Evolutionary conservation across 2,113 vertebrate genomes (phyloP).

Genomic region (Pollimyrus isidori): DNA sequence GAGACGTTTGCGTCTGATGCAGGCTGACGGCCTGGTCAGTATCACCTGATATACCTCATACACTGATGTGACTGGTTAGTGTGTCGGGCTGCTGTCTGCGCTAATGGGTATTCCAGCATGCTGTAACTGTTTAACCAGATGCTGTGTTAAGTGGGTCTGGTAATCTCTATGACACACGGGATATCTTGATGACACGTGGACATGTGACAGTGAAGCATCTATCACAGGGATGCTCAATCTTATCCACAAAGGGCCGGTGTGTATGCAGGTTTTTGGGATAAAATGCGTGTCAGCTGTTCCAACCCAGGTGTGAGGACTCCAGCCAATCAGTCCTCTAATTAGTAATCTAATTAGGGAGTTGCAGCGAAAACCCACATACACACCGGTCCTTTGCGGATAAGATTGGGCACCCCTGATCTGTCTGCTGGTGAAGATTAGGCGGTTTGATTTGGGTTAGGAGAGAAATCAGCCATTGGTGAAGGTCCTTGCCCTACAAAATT

Average conservation of each 20-base stretch:
- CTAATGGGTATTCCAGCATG: neutral
- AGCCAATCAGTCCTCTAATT: too few relatives aligned
- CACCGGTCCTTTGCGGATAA: too few relatives aligned
- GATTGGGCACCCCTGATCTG: neutral
- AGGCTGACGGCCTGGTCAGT: slow-evolving; percentile 24
- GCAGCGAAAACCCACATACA: too few relatives aligned
- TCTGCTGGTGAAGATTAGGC: neutral
- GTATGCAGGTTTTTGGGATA: too few relatives aligned
- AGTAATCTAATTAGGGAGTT: too few relatives aligned
- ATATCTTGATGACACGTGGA: neutral
- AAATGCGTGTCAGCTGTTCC: too few relatives aligned
- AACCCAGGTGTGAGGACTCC: too few relatives aligned
- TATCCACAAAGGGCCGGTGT: too few relatives aligned
- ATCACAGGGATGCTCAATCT: too few relatives aligned
- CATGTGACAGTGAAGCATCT: neutral
- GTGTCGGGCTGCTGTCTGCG: neutral
- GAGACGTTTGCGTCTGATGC: slow-evolving; percentile 14
- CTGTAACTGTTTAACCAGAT: neutral
- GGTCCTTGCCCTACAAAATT: neutral
- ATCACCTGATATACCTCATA: slow-evolving; percentile 18
- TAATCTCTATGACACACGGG: neutral
- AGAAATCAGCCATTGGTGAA: neutral
- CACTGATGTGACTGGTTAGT: neutral
- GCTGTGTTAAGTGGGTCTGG: neutral
- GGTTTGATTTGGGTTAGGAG: neutral